Conservation (phyloP, 2,113 vertebrate genomes). For the Cyprichromis sp. region DNA sequence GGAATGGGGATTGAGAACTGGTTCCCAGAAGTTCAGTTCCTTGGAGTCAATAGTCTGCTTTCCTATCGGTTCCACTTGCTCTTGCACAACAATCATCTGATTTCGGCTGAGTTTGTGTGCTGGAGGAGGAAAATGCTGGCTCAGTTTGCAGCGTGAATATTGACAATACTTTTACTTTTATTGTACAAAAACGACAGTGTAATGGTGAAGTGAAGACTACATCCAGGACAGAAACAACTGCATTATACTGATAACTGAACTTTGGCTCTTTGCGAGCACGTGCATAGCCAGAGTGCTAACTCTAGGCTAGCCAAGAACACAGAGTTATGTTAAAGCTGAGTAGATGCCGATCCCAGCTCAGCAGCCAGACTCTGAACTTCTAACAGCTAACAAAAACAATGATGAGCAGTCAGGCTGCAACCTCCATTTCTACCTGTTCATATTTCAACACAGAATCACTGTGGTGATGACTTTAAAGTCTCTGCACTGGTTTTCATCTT, state of each 20-base stretch:
- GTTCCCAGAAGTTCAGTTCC: not conserved
- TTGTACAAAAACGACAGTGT: not conserved
- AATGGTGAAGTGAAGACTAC: not conserved
- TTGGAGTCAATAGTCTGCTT: not conserved
- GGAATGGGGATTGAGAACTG: not conserved
- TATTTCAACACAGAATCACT: not conserved
- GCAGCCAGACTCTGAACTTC: not conserved
- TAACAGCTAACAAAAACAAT: not conserved
- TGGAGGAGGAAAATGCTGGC: not conserved
- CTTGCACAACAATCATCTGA: not conserved
- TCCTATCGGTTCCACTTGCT: not conserved
- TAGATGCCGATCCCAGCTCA: accelerated
- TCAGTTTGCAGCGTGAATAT: not conserved
- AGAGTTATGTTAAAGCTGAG: not conserved
- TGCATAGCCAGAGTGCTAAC: not conserved
- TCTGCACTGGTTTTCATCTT: no score
- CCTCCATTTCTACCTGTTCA: not conserved
- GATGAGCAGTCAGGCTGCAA: not conserved
- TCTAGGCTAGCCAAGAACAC: not conserved
- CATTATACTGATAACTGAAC: not conserved
- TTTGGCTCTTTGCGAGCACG: accelerated
- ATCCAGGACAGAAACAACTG: not conserved
- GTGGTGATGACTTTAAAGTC: no score
- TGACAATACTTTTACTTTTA: not conserved
- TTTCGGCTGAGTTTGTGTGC: not conserved